A percentile compares a stretch with the other conserved stretches of the same genome.
These are phyloP conservation scores for Pseudochirops cupreus DNA, from an alignment of 2,797 vertebrate species.

Conservation along the genomic window DNA sequence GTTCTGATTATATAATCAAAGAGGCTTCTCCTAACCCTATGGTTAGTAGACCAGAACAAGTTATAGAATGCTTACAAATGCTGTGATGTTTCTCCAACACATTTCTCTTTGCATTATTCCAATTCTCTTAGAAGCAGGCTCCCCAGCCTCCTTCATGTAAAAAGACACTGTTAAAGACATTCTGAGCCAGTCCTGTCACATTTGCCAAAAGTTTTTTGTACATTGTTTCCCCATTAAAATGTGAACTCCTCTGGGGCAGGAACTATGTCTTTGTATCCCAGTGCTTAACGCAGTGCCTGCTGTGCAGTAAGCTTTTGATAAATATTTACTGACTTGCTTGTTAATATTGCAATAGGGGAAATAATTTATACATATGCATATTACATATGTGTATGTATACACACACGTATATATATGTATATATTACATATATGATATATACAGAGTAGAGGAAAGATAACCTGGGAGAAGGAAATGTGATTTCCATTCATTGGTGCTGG, in stretches of 20 bases:
- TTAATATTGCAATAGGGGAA: not conserved
- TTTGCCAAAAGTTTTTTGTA: not conserved
- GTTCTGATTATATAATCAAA: not conserved
- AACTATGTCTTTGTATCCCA: not conserved
- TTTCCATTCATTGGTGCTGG: not conserved
- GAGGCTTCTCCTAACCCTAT: not conserved
- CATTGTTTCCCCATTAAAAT: not conserved
- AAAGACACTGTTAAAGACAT: not conserved
- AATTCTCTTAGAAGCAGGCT: not conserved
- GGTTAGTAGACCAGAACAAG: not conserved
- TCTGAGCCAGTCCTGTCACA: not conserved
- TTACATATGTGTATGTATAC: too few relatives aligned
- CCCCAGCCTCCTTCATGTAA: not conserved
- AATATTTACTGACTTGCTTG: not conserved
- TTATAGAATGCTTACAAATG: not conserved
- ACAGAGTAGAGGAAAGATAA: not conserved
- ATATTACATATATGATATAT: not conserved
- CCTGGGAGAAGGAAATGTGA: not conserved
- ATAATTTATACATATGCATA: too few relatives aligned
- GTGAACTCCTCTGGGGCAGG: too few relatives aligned
- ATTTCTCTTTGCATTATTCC: not conserved
- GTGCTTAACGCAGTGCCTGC: not conserved
- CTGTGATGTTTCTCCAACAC: not conserved
- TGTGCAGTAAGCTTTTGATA: not conserved
- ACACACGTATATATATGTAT: too few relatives aligned